These are phyloP conservation scores for Zosterops lateralis DNA, from an alignment of 2,113 vertebrate genomes.

Conservation along the genomic window DNA sequence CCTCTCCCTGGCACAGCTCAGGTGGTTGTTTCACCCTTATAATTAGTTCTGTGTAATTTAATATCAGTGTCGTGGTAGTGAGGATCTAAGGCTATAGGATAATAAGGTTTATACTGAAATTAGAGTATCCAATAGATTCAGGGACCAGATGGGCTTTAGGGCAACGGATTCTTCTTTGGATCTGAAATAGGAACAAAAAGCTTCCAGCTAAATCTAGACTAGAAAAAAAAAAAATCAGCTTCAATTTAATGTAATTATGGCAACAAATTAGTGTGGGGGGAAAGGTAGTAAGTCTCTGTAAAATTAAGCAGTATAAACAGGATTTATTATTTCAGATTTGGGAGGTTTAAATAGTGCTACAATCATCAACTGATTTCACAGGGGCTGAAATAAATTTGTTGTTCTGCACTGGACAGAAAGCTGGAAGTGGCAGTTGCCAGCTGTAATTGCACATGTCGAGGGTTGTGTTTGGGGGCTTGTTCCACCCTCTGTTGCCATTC, in stretches of 20 bases:
- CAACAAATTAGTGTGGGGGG: neutral
- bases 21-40: neutral
- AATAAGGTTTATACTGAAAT: neutral
- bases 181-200: neutral
- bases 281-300: neutral
- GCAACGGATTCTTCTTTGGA: neutral
- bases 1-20: neutral
- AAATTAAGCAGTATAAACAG: neutral
- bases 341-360: neutral
- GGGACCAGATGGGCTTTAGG: neutral
- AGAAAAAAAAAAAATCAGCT: neutral
- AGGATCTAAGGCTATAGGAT: neutral
- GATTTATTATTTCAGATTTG: neutral
- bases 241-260: neutral
- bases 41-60: neutral
- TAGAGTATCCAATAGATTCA: neutral
- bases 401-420: neutral
- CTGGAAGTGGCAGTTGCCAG: neutral
- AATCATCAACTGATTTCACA: neutral
- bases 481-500: neutral
- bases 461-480: neutral
- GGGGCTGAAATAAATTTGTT: neutral
- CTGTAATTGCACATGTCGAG: neutral
- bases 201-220: neutral
- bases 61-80: neutral